A percentile compares a stretch with the other conserved stretches of the same genome.
phyloP scores from a whole-genome alignment of 2,888 invertebrate genomes.

The Drosophila formosana region DNA sequence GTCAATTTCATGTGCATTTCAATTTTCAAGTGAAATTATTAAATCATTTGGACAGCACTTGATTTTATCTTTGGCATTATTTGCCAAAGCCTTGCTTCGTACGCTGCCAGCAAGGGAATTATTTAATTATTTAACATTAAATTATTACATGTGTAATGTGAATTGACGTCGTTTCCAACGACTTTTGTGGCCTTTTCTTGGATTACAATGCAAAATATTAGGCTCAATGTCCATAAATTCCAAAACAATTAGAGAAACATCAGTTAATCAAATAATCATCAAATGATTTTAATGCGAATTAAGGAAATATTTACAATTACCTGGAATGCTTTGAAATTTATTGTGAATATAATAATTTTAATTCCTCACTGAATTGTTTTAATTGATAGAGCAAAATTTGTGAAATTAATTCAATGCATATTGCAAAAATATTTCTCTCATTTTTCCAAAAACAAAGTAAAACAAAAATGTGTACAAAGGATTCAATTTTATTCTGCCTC shows the following conservation, averaged over 20 bases:
- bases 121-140: constrained; percentile 23
- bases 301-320: background rate
- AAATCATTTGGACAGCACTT: constrained; percentile 22
- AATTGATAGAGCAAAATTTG: background rate
- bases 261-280: background rate
- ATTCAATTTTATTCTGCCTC: background rate
- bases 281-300: background rate
- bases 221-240: too few relatives aligned
- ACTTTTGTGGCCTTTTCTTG: background rate
- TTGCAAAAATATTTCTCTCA: background rate
- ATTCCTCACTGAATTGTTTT: background rate
- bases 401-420: background rate
- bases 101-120: constrained; percentile 26
- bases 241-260: background rate
- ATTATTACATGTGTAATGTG: background rate
- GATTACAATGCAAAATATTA: background rate
- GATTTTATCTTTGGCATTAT: constrained; percentile 4
- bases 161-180: background rate
- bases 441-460: background rate
- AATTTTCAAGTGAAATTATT: constrained; percentile 18
- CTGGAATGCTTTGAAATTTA: too few relatives aligned
- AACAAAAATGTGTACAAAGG: background rate
- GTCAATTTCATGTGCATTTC: constrained; percentile 34
- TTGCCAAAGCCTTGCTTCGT: background rate
- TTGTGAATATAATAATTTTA: background rate